Conservation (phyloP, 2,888 invertebrate species). For the Oscheius sp. region DNA sequence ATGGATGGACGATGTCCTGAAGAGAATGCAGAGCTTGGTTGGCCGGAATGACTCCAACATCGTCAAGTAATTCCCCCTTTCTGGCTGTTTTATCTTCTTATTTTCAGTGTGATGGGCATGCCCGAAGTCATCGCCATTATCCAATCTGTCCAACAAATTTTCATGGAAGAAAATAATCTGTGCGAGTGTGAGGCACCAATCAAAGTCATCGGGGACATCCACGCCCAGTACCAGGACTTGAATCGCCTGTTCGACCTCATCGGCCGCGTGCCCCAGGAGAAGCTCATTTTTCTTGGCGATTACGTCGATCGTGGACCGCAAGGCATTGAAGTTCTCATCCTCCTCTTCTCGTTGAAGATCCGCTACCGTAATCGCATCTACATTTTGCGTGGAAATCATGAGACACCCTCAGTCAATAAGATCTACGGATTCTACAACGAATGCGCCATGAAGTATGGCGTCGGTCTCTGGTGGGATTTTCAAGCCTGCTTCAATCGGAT, state of each 20-base stretch:
- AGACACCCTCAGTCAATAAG: slow-evolving; percentile 67
- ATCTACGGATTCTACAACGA: slow-evolving; percentile 69
- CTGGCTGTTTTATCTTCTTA: too few relatives aligned
- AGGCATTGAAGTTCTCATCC: slow-evolving; percentile 62
- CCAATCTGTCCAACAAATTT: slow-evolving; percentile 36
- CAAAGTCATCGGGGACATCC: slow-evolving; percentile 68
- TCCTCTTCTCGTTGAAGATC: slow-evolving; percentile 63
- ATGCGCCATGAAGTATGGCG: slow-evolving; percentile 60
- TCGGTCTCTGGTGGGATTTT: slow-evolving; percentile 70
- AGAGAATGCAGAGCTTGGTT: slow-evolving; percentile 56
- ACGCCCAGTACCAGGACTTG: slow-evolving; percentile 65
- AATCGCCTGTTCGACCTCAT: slow-evolving; percentile 65
- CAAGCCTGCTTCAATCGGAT: slow-evolving; percentile 65
- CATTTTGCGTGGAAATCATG: slow-evolving; percentile 67
- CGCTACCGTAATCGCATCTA: slow-evolving; percentile 62
- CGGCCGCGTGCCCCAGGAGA: slow-evolving; percentile 65
- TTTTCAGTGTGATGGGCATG: slow-evolving; percentile 51
- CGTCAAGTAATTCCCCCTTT: too few relatives aligned
- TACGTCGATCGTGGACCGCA: slow-evolving; percentile 69
- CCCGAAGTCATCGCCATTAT: slow-evolving; percentile 58
- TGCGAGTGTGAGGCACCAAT: slow-evolving; percentile 66
- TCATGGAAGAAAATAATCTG: slow-evolving; percentile 59
- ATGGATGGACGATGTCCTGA: slow-evolving; percentile 62
- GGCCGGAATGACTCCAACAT: slow-evolving; percentile 49
- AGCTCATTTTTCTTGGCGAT: slow-evolving; percentile 63